These are phyloP conservation scores for Hydraecia micacea DNA, from an alignment of 2,888 invertebrate genomes.

Conservation along the genomic window DNA sequence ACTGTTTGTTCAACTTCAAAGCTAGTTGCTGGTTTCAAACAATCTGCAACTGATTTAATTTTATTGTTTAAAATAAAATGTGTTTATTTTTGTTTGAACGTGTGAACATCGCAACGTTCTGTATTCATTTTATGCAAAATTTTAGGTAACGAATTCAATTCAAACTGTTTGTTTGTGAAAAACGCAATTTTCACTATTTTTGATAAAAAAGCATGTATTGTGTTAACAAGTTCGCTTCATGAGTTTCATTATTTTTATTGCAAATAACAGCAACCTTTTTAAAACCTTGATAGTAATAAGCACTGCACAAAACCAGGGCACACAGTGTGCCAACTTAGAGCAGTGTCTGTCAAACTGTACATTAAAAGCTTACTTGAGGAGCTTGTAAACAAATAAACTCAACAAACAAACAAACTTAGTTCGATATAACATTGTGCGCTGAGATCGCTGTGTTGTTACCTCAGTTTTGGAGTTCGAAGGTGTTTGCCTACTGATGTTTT, in stretches of 20 bases:
- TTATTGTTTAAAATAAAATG: constrained; percentile 19
- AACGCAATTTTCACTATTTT: neutral
- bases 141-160: constrained; percentile 24
- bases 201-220: neutral
- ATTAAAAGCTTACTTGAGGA: constrained; percentile 43
- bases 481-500: neutral
- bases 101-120: constrained; percentile 16
- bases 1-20: constrained; percentile 29
- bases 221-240: neutral
- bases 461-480: neutral
- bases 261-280: neutral
- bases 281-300: neutral
- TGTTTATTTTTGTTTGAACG: constrained; percentile 6
- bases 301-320: neutral
- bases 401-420: constrained; percentile 11
- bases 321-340: constrained; percentile 9
- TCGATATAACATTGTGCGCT: constrained; percentile 35
- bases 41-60: constrained; percentile 38
- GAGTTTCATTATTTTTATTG: neutral
- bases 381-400: constrained; percentile 1
- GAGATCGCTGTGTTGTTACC: constrained; percentile 31
- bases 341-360: constrained; percentile 45
- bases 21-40: constrained; percentile 38
- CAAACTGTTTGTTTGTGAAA: neutral
- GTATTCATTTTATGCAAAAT: constrained; percentile 7